Evolutionary conservation across 2,888 invertebrate species (phyloP), one percentile per base, ranked within the genome.

Genomic region (Priocnemis perturbator): DNA sequence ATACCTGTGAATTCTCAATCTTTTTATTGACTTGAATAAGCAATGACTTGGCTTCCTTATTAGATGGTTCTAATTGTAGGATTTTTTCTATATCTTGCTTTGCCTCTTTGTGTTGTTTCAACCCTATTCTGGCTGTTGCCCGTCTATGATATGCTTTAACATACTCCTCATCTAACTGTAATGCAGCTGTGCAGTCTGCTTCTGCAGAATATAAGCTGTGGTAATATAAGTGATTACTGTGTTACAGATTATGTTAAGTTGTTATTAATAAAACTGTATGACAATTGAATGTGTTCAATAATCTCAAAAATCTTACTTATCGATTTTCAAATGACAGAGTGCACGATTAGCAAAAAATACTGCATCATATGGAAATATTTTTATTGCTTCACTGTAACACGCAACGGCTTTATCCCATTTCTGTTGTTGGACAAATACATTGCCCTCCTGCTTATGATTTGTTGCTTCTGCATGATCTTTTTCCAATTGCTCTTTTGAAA

Each of bases 301-400:
- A 9, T 7, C 9, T 0, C 53, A 48, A 56, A 14, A 59, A 52
- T 37, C 5, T 88, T 90, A 97, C 96, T 93, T 93, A 74, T 95
- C 92, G 78, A 93, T 92, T 89, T 96, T 97, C 11, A 98, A 90
- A 74, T 94, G 93, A 81, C 98, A 98, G 63, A 97, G 91, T 0
- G 96, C 97, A 79, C 98, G 91, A 88, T 98, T 98, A 0, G 96
- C 96, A 83, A 93, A 96, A 85, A 95, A 95, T 15, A 96, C 91
- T 1, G 97, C 93, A 87, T 96, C 93, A 86, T 93, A 92, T 9
- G 94, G 92, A 81, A 95, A 96, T 66, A 94, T 89, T 69, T 95
- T 93, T 48, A 99, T 97, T 0, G 98, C 98, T 85, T 94, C 93
- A 52, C 93, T 94, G 87, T 99, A 99, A 86, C 95, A 95, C 5